phyloP scores from a whole-genome alignment of 64 coral and sea anemone species.

The Actinia tenebrosa region DNA sequence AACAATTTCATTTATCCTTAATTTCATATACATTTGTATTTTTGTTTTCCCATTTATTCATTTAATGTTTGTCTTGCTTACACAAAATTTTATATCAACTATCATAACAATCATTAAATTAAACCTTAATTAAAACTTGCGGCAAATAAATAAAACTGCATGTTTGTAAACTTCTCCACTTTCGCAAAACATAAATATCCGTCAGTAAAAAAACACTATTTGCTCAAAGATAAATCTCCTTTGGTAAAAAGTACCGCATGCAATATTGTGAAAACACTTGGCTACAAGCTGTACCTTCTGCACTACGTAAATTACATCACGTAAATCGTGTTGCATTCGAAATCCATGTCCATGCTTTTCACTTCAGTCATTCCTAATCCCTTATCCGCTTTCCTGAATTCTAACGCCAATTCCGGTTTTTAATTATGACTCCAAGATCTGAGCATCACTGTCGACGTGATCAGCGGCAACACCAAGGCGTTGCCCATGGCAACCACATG shows the following conservation, averaged over 20 bases:
- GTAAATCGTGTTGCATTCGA: too few relatives aligned
- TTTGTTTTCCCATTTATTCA: background rate
- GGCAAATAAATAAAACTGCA: background rate
- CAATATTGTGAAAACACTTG: background rate
- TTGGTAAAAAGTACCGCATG: too few relatives aligned
- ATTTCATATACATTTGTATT: background rate
- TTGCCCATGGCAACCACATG: conserved; percentile 97
- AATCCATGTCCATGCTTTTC: too few relatives aligned
- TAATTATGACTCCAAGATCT: conserved; percentile 47
- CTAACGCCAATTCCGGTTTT: background rate
- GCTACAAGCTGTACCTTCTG: background rate
- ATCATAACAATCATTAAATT: too few relatives aligned
- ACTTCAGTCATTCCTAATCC: background rate
- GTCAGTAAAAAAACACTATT: too few relatives aligned
- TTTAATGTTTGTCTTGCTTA: background rate
- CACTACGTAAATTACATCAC: background rate
- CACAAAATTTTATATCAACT: background rate
- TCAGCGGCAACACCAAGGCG: conserved; percentile 89
- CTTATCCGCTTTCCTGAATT: background rate
- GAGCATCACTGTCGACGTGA: conserved; percentile 79
- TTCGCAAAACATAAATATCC: too few relatives aligned
- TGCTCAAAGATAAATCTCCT: too few relatives aligned
- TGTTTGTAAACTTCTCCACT: too few relatives aligned
- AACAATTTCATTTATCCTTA: background rate
- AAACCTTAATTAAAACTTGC: too few relatives aligned